These are phyloP conservation scores for Drosophila histrio DNA, from an alignment of 2,888 invertebrate genomes.

Conservation along the genomic window DNA sequence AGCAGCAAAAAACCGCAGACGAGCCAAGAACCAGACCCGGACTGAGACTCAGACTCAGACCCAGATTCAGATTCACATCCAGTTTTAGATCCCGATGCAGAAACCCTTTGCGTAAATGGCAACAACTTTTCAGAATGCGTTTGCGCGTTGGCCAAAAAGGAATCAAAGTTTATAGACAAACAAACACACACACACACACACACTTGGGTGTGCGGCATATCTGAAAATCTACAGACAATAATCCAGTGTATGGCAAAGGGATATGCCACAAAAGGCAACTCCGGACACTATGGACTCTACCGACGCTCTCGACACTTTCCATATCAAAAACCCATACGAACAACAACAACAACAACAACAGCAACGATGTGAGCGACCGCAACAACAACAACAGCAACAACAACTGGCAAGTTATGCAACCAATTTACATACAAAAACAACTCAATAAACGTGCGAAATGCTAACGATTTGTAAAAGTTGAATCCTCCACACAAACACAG, in stretches of 20 bases:
- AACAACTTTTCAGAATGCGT: constrained; percentile 68
- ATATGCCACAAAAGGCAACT: constrained; percentile 41
- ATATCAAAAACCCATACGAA: constrained; percentile 44
- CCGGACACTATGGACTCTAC: constrained; percentile 33
- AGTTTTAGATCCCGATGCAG: constrained; percentile 1
- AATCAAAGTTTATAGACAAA: constrained; percentile 74
- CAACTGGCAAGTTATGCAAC: constrained; percentile 69
- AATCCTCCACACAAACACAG: constrained; percentile 36
- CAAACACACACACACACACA: constrained; percentile 20
- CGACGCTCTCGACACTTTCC: constrained; percentile 64
- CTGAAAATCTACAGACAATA: constrained; percentile 74
- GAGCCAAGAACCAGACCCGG: constrained; percentile 6
- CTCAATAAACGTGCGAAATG: constrained; percentile 81
- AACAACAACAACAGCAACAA: constrained; percentile 19
- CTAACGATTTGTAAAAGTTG: constrained; percentile 79
- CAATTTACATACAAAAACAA: constrained; percentile 79
- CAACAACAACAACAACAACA: constrained; percentile 34
- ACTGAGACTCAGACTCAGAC: not conserved
- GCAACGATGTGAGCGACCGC: constrained; percentile 15
- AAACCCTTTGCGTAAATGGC: constrained; percentile 27
- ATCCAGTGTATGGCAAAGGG: constrained; percentile 61
- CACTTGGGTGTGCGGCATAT: constrained; percentile 41
- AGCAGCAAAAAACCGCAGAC: constrained; percentile 45
- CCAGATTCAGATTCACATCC: constrained; percentile 6
- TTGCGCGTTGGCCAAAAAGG: constrained; percentile 55